These are phyloP conservation scores for Leptocoma aspasia DNA, from an alignment of 2,113 vertebrate species.

Conservation along the genomic window DNA sequence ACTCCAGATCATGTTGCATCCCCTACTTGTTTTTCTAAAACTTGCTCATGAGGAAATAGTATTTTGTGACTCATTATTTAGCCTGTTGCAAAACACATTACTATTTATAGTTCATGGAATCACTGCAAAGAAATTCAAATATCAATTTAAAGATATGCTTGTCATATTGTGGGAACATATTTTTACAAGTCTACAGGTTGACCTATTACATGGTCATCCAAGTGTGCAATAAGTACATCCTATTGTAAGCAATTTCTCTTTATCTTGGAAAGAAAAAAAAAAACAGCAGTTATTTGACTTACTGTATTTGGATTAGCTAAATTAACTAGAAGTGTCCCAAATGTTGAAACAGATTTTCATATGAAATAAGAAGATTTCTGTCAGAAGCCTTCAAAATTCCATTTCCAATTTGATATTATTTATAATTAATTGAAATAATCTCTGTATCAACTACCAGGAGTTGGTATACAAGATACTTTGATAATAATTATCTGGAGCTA, in stretches of 20 bases:
- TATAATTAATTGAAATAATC: neutral
- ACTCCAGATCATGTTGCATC: accelerated
- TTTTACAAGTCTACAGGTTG: neutral
- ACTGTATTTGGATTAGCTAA: neutral
- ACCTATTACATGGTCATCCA: neutral
- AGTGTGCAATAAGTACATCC: neutral
- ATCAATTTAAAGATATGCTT: neutral
- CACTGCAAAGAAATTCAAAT: neutral
- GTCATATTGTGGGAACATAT: neutral
- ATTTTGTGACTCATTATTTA: neutral
- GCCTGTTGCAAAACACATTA: neutral
- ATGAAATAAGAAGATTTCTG: neutral
- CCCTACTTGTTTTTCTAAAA: neutral
- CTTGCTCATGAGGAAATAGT: accelerated
- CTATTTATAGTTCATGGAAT: neutral
- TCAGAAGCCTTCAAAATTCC: neutral
- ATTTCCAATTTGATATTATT: neutral
- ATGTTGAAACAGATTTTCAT: neutral
- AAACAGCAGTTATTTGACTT: neutral
- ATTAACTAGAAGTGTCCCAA: neutral
- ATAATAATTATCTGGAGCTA: neutral
- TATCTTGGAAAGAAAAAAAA: neutral
- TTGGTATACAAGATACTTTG: neutral
- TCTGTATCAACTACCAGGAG: neutral
- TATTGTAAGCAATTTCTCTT: neutral